Evolutionary conservation across 92 coral and sea anemone species (phyloP).

Genomic region (Nematostella vectensis): DNA sequence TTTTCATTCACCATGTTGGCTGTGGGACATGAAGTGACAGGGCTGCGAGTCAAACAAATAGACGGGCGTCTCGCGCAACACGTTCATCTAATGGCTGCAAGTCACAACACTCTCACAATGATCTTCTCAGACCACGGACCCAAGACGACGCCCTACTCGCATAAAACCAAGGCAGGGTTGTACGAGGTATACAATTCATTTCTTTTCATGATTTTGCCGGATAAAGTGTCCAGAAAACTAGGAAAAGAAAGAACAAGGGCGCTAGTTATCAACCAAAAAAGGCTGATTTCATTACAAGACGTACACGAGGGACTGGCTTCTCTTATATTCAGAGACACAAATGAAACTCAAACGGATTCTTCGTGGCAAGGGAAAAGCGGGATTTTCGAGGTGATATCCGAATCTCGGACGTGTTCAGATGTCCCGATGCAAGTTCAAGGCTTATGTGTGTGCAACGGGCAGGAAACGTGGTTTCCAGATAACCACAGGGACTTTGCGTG

Average conservation of each 20-base stretch:
- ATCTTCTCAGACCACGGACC: constrained; percentile 63
- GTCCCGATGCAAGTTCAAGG: constrained; percentile 7
- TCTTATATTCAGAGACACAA: constrained; percentile 1
- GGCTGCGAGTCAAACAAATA: constrained; percentile 43
- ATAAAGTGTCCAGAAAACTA: constrained; percentile 23
- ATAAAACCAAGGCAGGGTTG: constrained; percentile 28
- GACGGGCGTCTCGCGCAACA: constrained; percentile 42
- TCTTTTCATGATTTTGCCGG: constrained; percentile 46
- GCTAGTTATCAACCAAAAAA: constrained; percentile 30
- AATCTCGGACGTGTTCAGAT: constrained; percentile 30
- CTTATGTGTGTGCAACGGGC: constrained; percentile 40
- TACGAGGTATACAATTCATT: constrained; percentile 39
- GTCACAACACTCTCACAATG: constrained; percentile 38
- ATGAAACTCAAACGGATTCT: background rate
- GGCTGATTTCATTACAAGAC: constrained; percentile 26
- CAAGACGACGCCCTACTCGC: constrained; percentile 37
- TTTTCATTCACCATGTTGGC: constrained; percentile 46
- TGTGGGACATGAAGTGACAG: constrained; percentile 61
- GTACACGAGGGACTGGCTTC: constrained; percentile 36
- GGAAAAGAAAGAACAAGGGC: constrained; percentile 30
- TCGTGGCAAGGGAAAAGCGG: background rate
- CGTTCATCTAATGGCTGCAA: constrained; percentile 33
- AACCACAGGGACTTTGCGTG: constrained; percentile 31
- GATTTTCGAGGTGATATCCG: constrained; percentile 34
- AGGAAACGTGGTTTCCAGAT: constrained; percentile 34